phyloP scores from a whole-genome alignment of 2,113 vertebrate species.

The Talpa occidentalis region DNA sequence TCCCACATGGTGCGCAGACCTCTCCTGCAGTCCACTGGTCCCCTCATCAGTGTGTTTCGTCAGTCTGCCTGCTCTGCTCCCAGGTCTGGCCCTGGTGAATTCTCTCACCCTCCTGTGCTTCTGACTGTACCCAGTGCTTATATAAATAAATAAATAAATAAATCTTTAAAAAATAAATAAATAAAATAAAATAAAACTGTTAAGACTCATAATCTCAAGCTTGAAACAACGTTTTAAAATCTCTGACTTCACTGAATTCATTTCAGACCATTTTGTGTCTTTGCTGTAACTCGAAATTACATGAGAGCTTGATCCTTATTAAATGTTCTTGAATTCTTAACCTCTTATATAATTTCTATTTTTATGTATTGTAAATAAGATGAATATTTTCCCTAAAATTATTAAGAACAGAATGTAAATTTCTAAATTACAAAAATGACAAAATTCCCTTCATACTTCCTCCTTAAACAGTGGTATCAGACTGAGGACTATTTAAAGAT shows the following conservation, averaged over 20 bases:
- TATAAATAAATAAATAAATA: too few species aligned
- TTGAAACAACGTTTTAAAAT: background rate
- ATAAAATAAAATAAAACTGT: slow-evolving; percentile 16
- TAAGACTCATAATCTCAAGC: background rate
- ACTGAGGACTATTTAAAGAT: background rate
- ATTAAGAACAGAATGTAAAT: background rate
- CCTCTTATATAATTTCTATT: background rate
- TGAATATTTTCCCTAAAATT: slow-evolving; percentile 19
- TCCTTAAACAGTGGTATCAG: slow-evolving; percentile 4
- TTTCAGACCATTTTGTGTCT: slow-evolving; percentile 45
- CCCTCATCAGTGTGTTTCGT: too few species aligned
- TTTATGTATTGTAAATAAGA: background rate
- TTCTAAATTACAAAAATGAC: slow-evolving; percentile 35
- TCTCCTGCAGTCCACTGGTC: too few species aligned
- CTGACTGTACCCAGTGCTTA: too few species aligned
- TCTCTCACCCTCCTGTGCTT: too few species aligned
- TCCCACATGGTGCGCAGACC: too few species aligned
- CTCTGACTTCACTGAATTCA: background rate
- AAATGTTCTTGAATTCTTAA: slow-evolving; percentile 8
- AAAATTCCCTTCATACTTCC: background rate
- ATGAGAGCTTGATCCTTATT: slow-evolving; percentile 39
- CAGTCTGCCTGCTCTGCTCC: too few species aligned
- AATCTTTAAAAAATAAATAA: too few species aligned
- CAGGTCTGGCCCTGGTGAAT: too few species aligned
- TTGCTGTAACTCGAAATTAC: slow-evolving; percentile 16